phyloP scores from a whole-genome alignment of 2,888 invertebrate genomes.

The Noctua pronuba region DNA sequence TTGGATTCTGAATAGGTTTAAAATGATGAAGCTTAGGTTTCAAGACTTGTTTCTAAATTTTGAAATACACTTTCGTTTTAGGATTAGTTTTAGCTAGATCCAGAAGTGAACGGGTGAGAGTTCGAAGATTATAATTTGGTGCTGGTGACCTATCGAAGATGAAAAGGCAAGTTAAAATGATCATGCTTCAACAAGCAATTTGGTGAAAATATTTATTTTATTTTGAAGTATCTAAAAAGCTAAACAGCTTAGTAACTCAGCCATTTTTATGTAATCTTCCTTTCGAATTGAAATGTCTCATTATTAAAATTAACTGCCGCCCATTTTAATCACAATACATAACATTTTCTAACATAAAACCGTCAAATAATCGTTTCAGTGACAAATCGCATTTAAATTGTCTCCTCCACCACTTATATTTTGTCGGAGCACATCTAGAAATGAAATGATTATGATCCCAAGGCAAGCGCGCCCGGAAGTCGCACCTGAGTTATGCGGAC shows the following conservation, averaged over 20 bases:
- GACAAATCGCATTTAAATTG: slow-evolving; percentile 46
- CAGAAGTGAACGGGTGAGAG: slow-evolving; percentile 15
- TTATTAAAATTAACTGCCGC: slow-evolving; percentile 6
- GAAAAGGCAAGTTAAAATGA: slow-evolving; percentile 30
- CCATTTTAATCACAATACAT: slow-evolving; percentile 43
- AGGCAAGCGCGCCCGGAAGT: slow-evolving; percentile 58
- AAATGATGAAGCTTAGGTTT: slow-evolving; percentile 3
- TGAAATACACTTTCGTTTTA: not conserved
- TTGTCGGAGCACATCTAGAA: slow-evolving; percentile 33
- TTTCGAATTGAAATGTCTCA: slow-evolving; percentile 8
- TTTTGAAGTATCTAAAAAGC: not conserved
- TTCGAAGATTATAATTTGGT: slow-evolving; percentile 7
- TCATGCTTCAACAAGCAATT: too few relatives aligned
- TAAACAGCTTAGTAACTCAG: not conserved
- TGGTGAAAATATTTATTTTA: not conserved
- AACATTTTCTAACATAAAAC: slow-evolving; percentile 11
- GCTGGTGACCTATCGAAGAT: slow-evolving; percentile 10
- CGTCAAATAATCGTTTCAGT: slow-evolving; percentile 26
- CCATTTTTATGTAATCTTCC: not conserved
- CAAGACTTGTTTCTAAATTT: slow-evolving; percentile 34
- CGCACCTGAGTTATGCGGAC: slow-evolving; percentile 59
- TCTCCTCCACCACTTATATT: slow-evolving; percentile 25
- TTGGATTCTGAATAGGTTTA: slow-evolving; percentile 23
- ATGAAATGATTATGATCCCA: slow-evolving; percentile 58
- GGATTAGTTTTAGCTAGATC: slow-evolving; percentile 19